Evolutionary conservation across 2,113 vertebrate genomes (phyloP), one percentile per base, ranked within the genome.

Genomic region (Solea senegalensis): DNA sequence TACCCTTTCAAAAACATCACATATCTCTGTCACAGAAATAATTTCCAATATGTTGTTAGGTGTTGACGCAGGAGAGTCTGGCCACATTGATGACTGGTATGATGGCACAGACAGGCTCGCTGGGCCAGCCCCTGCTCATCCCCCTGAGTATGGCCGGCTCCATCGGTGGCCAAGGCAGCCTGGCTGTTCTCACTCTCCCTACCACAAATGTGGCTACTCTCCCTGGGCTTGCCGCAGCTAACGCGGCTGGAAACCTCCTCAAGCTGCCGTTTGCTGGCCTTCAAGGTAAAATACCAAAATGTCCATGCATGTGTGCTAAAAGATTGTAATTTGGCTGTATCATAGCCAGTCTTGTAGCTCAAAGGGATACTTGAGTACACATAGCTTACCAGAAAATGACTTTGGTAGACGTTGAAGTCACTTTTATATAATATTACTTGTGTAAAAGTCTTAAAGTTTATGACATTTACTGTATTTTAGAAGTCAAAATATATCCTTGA

Each of bases 61-160:
- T 99, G 91, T 95, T 99, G 94, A 96, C 97, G 92, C 96, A 98
- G 95, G 97, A 99, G 84, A 94, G 95, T 90, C 91, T 99, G 94
- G 95, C 97, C 86, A 94, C 96, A 85, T 93, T 98, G 94, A 95
- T 98, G 96, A 97, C 96, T 51, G 95, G 97, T 75, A 96, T 99
- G 95, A 95, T 99, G 95, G 95, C 98, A 85, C 96, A 96, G 82
- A 95, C 96, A 56, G 96, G 96, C 76, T 94, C 96, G 70, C 92
- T 98, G 90, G 95, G 95, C 90, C 97, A 98, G 92, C 96, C 97
- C 74, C 90, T 99, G 92, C 94, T 99, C 91, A 98, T 99, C 92
- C 98, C 98, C 82, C 91, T 99, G 90, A 98, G 94, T 86, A 95
- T 99, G 96, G 95, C 95, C 51, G 95, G 95, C 83, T 96, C 97